phyloP scores from a whole-genome alignment of 2,797 vertebrate genomes.

The Liasis olivaceus region DNA sequence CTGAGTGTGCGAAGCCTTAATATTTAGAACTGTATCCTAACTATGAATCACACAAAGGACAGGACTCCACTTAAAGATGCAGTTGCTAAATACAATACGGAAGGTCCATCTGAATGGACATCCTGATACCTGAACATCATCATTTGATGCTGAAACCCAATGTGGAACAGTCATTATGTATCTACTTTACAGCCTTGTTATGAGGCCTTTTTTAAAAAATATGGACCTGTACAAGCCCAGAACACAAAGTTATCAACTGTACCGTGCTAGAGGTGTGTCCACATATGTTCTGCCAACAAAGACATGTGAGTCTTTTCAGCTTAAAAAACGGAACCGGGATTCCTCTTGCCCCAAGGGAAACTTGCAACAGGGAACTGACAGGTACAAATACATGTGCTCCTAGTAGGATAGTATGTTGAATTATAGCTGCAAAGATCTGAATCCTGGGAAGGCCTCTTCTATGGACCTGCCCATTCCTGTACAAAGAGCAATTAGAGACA shows the following conservation, averaged over 20 bases:
- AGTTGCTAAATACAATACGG: background rate
- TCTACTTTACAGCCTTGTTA: background rate
- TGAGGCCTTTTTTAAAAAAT: background rate
- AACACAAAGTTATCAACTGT: background rate
- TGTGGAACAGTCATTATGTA: background rate
- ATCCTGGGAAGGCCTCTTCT: background rate
- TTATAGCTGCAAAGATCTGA: background rate
- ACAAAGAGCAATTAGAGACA: background rate
- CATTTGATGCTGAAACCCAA: background rate
- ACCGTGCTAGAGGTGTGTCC: background rate
- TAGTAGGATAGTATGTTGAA: background rate
- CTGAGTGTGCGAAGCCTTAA: background rate
- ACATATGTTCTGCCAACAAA: background rate
- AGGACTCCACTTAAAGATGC: background rate
- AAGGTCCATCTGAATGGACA: background rate
- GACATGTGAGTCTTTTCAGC: background rate
- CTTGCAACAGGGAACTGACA: background rate
- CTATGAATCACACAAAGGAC: background rate
- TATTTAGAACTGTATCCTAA: background rate
- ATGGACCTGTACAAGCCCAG: background rate
- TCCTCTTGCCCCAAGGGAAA: background rate
- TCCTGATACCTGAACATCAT: background rate
- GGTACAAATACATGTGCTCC: background rate
- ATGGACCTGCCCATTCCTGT: too few relatives aligned
- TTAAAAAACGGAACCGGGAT: background rate